Evolutionary conservation across 2,888 invertebrate genomes (phyloP).

Genomic region (Polymixis lichenea): DNA sequence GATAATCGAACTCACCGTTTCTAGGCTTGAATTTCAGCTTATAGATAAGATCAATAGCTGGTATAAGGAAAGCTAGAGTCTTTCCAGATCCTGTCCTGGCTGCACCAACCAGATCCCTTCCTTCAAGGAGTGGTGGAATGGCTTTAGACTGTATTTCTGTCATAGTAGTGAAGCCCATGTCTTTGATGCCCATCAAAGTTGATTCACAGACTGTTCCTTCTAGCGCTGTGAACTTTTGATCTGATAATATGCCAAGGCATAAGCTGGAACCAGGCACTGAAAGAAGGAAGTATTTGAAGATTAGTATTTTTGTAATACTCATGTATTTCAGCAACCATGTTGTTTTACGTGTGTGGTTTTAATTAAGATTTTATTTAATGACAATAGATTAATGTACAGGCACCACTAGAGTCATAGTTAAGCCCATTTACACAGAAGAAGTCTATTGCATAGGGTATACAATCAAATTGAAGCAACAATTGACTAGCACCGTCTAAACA

Average conservation of each 20-base stretch:
- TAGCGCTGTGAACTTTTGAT: constrained; percentile 90
- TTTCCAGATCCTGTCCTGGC: constrained; percentile 99
- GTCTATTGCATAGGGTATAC: too few species aligned
- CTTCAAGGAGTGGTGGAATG: constrained; percentile 97
- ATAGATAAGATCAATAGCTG: constrained; percentile 97
- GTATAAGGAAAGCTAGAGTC: constrained; percentile 98
- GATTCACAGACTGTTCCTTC: constrained; percentile 94
- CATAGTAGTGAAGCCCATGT: constrained; percentile 98
- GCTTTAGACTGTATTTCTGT: constrained; percentile 98
- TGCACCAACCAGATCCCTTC: constrained; percentile 97
- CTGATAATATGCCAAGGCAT: constrained; percentile 91
- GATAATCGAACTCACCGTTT: constrained; percentile 92
- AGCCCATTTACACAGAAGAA: too few species aligned
- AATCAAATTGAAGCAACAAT: too few species aligned
- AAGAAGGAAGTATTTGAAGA: constrained; percentile 56
- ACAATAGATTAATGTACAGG: too few species aligned
- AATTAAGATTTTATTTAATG: too few species aligned
- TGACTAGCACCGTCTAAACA: too few species aligned
- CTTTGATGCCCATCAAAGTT: constrained; percentile 95
- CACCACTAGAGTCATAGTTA: too few species aligned
- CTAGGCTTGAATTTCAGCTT: constrained; percentile 97
- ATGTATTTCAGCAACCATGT: too few species aligned
- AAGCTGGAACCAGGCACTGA: constrained; percentile 92
- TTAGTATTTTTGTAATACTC: background rate
- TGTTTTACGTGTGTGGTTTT: too few species aligned